A percentile compares a stretch with the other conserved stretches of the same genome.
Evolutionary conservation across 2,888 invertebrate genomes (phyloP).

Genomic region (Spilosoma lubricipeda): DNA sequence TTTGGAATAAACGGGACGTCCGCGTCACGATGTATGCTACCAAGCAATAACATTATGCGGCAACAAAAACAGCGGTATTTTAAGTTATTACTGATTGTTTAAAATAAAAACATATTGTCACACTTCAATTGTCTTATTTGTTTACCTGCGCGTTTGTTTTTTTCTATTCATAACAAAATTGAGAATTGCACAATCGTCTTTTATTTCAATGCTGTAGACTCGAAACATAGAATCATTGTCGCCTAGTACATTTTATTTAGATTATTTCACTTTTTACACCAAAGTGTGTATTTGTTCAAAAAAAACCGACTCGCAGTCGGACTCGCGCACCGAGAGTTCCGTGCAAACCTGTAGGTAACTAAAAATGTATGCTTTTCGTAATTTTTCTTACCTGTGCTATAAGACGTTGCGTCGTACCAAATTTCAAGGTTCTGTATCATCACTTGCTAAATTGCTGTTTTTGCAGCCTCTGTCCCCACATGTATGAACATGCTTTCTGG

Average conservation of each 20-base stretch:
- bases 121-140: neutral
- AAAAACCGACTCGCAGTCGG: too few species aligned
- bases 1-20: constrained; percentile 76
- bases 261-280: neutral
- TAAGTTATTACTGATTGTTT: constrained; percentile 6
- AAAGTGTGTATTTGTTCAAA: neutral
- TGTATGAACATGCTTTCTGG: constrained; percentile 68
- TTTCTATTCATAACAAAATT: neutral
- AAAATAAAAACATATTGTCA: constrained; percentile 2
- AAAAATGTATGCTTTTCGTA: too few species aligned
- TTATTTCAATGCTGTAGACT: neutral
- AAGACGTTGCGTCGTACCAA: too few species aligned
- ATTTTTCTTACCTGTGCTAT: too few species aligned
- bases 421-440: too few species aligned
- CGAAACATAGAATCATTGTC: neutral
- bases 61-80: constrained; percentile 27
- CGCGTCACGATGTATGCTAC: constrained; percentile 68
- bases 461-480: constrained; percentile 36
- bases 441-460: constrained; percentile 31
- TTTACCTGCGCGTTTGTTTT: constrained; percentile 3
- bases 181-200: neutral
- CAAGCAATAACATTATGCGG: constrained; percentile 46
- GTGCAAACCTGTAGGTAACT: too few species aligned
- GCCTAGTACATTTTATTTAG: neutral
- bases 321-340: too few species aligned